A percentile compares a stretch with the other conserved stretches of the same genome.
Evolutionary conservation across 2,888 invertebrate species (phyloP).

Genomic region (Leptopterna dolabrata): DNA sequence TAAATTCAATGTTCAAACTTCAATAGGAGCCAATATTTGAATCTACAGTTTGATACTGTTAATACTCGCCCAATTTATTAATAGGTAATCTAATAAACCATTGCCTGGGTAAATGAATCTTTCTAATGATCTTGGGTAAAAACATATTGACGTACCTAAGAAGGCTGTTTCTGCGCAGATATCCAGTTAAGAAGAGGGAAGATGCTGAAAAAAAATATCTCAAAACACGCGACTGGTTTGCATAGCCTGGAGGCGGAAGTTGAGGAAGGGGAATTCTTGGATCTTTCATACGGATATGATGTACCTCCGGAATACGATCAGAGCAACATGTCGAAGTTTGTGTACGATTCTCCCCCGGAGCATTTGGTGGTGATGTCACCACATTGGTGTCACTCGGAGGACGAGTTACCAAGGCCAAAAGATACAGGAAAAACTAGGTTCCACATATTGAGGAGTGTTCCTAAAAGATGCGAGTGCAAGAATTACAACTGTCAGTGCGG

Average conservation of each 20-base stretch:
- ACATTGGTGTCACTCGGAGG: background rate
- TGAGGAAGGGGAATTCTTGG: background rate
- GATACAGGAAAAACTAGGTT: background rate
- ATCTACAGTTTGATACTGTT: too few species aligned
- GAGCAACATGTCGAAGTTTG: background rate
- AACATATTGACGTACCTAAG: background rate
- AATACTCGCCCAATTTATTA: too few species aligned
- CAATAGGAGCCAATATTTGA: too few species aligned
- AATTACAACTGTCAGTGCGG: constrained; percentile 34
- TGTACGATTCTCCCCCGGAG: background rate
- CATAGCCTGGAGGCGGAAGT: background rate
- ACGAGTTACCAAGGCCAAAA: background rate
- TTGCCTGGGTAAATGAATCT: too few species aligned
- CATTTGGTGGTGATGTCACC: background rate
- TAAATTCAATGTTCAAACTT: too few species aligned
- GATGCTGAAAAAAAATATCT: background rate
- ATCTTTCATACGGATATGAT: background rate
- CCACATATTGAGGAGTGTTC: background rate
- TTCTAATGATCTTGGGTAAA: too few species aligned
- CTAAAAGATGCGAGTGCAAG: constrained; percentile 22
- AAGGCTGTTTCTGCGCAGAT: background rate
- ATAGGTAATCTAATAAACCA: too few species aligned
- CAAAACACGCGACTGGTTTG: background rate
- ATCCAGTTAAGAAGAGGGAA: background rate
- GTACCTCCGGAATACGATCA: background rate